Base-by-base conservation (phyloP, 2,113 vertebrate species). In the Triplophysa siluroides region DNA sequence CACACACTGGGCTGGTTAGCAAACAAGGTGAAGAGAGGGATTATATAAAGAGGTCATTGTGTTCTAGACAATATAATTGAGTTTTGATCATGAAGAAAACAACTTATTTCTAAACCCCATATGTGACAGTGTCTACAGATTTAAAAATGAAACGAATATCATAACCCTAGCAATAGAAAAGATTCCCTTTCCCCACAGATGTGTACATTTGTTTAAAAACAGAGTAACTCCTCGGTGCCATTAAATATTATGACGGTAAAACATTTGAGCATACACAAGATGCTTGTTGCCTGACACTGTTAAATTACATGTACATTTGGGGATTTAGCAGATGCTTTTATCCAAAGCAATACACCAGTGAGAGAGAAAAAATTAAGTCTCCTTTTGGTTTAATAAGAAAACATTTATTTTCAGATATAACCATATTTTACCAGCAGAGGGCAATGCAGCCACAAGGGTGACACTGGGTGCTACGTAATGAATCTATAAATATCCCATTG, bases 381-480 rank as follows among this genome's bases (percentile, higher is more conserved):
- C 11, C 43, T 45, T 12, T 3, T 13, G 56, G 54, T 62, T 38
- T 7, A 38, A 38, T 7, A 38, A 38, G 5, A 38, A 24, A 24
- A 29, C 29, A 4, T 29, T 38, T 7, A 0, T 38, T 38, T 38
- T 38, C 33, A 38, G 7, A 38, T 7, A n/a, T 43, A 41, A 56
- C 38, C 16, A 26, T 16, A 52, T 72, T 33, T n/a, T 43, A 56
- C 62, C 81, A 78, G 81, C 38, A 82, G 81, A 66, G 76, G 81
- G 75, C 81, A 78, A 69, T 60, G 67, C 54, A 56, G 38, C 47
- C n/a, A 52, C 50, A 24, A 72, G 24, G 1, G 16, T 21, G 60
- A 60, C 12, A 47, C n/a, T 4, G 23, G 12, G 18, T 38, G 54
- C 45, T 13, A 58, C 26, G 24, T 33, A 13, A 24, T 18, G 21